A percentile compares a stretch with the other conserved stretches of the same genome.
phyloP scores from a whole-genome alignment of 2,888 invertebrate genomes.

The Cybosia mesomella region DNA sequence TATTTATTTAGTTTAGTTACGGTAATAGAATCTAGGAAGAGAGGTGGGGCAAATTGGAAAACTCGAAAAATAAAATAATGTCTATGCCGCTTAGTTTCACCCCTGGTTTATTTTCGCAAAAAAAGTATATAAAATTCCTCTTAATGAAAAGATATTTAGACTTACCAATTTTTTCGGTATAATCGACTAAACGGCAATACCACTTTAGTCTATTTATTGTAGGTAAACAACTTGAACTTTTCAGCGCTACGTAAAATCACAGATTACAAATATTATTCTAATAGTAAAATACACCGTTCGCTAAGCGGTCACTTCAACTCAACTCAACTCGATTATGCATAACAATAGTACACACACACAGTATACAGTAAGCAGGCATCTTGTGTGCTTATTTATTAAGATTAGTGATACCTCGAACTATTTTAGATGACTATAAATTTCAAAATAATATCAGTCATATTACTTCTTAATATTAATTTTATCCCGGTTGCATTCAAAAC shows the following conservation, averaged over 20 bases:
- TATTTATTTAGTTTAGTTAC: constrained; percentile 14
- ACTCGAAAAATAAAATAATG: neutral
- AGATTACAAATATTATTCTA: too few species aligned
- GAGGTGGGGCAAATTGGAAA: neutral
- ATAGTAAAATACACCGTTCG: constrained; percentile 1
- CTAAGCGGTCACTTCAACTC: neutral
- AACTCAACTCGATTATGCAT: neutral
- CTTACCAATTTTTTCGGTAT: too few species aligned
- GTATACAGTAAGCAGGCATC: neutral
- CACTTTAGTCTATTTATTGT: too few species aligned
- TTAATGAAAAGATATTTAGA: neutral
- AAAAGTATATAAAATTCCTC: too few species aligned
- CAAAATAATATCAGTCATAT: too few species aligned
- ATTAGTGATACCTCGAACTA: neutral
- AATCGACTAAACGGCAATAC: too few species aligned
- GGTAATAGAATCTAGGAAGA: neutral
- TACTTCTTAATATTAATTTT: too few species aligned
- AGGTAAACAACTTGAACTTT: constrained; percentile 1
- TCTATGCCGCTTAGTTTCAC: too few species aligned
- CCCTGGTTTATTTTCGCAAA: too few species aligned
- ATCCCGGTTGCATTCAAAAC: too few species aligned
- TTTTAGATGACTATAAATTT: too few species aligned
- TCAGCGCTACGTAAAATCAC: too few species aligned
- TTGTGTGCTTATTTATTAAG: neutral
- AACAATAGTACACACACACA: neutral